These are phyloP conservation scores for Corbicula japonica DNA, from an alignment of 2,888 invertebrate species.

Conservation along the genomic window DNA sequence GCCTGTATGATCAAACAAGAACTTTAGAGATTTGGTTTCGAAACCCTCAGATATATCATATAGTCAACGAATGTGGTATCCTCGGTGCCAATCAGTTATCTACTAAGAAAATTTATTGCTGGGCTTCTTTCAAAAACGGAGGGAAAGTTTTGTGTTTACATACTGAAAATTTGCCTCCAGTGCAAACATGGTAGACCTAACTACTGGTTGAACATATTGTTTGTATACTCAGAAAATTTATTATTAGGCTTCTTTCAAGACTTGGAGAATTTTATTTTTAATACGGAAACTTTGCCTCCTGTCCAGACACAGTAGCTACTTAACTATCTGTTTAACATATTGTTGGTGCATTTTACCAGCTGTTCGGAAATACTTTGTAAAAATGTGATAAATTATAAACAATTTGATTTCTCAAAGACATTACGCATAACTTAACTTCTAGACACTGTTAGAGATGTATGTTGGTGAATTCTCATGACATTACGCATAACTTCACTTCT, in stretches of 20 bases:
- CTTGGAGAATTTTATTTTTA: not conserved
- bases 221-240: not conserved
- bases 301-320: not conserved
- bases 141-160: slow-evolving; percentile 28
- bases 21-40: slow-evolving; percentile 12
- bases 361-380: no score
- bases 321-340: not conserved
- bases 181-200: slow-evolving; percentile 46
- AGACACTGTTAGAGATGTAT: no score
- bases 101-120: slow-evolving; percentile 45
- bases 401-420: no score
- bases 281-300: not conserved
- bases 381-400: no score
- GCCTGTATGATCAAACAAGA: slow-evolving; percentile 25
- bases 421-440: no score
- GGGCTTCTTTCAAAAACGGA: slow-evolving; percentile 40
- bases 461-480: no score
- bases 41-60: slow-evolving; percentile 24
- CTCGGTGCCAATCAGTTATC: not conserved
- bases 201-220: no score
- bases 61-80: slow-evolving; percentile 38
- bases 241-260: not conserved
- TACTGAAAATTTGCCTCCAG: slow-evolving; percentile 39
- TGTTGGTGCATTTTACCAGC: not conserved
- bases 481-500: no score